Percentiles rank a stretch among this genome's conserved stretches.
phyloP scores from a whole-genome alignment of 2,888 invertebrate genomes.

The Thymelicus lineola region DNA sequence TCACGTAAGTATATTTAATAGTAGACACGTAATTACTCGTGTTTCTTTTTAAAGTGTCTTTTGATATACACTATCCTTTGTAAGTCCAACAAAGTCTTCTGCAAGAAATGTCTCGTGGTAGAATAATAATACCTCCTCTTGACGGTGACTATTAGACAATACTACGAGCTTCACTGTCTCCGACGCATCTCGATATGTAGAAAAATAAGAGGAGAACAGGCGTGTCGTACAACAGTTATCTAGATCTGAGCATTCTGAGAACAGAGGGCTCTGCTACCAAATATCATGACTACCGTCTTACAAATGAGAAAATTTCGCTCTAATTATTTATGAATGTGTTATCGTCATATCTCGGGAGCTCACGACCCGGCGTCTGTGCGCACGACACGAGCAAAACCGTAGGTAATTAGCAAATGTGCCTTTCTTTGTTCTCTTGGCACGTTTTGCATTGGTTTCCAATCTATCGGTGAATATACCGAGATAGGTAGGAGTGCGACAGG shows the following conservation, averaged over 20 bases:
- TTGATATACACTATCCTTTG: constrained; percentile 1
- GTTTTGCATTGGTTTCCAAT: constrained; percentile 72
- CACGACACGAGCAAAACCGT: constrained; percentile 84
- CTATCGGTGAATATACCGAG: constrained; percentile 71
- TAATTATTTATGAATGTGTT: constrained; percentile 86
- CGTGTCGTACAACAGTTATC: constrained; percentile 79
- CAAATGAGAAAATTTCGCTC: constrained; percentile 86
- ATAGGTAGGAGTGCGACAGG: constrained; percentile 65
- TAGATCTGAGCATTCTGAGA: constrained; percentile 78
- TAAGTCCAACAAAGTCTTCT: background rate
- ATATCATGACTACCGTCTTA: constrained; percentile 84
- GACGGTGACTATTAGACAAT: constrained; percentile 33
- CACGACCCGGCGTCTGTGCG: constrained; percentile 82
- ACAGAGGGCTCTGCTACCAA: constrained; percentile 78
- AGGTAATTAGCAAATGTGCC: constrained; percentile 83
- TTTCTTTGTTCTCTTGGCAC: constrained; percentile 85
- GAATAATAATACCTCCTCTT: constrained; percentile 7
- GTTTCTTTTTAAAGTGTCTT: background rate
- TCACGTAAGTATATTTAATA: background rate
- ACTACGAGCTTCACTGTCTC: constrained; percentile 35
- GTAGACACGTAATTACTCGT: background rate
- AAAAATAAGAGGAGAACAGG: constrained; percentile 71
- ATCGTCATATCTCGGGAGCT: constrained; percentile 83
- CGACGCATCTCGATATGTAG: constrained; percentile 48
- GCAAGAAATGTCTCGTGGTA: background rate